Conservation (phyloP, 2,113 vertebrate genomes). For the Ancistrus triradiatus region DNA sequence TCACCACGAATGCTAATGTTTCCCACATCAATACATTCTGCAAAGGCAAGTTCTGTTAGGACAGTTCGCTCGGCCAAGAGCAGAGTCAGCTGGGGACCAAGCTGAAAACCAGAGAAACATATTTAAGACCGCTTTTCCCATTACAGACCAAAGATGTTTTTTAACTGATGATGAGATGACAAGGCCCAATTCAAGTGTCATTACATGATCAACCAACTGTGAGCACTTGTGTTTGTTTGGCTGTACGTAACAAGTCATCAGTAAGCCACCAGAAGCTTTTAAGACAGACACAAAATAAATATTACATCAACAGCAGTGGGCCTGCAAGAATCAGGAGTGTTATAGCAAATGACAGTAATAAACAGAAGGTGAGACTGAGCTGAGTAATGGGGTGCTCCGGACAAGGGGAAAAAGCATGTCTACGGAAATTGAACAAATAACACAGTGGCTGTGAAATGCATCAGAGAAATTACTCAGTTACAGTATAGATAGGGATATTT, state of each 20-base stretch:
- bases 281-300: no score
- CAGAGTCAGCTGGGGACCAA: slow-evolving; percentile 46
- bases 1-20: slow-evolving; percentile 65
- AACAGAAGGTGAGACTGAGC: slow-evolving; percentile 13
- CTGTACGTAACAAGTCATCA: no score
- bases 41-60: slow-evolving; percentile 46
- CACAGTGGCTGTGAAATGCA: not conserved
- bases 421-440: slow-evolving; percentile 19
- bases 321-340: slow-evolving; percentile 20
- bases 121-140: slow-evolving; percentile 31
- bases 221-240: not conserved
- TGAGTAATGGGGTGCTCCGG: not conserved
- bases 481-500: not conserved
- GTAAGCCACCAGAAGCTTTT: no score
- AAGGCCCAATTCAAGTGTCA: no score
- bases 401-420: not conserved
- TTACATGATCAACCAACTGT: not conserved
- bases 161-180: slow-evolving; percentile 56
- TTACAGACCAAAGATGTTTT: slow-evolving; percentile 20
- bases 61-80: slow-evolving; percentile 32
- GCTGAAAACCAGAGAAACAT: slow-evolving; percentile 43
- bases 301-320: slow-evolving; percentile 46
- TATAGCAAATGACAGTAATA: slow-evolving; percentile 45
- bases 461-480: slow-evolving; percentile 5
- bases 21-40: slow-evolving; percentile 57